Evolutionary conservation across 2,113 vertebrate species (phyloP), one percentile per base, ranked within the genome.

Genomic region (Gambusia affinis): DNA sequence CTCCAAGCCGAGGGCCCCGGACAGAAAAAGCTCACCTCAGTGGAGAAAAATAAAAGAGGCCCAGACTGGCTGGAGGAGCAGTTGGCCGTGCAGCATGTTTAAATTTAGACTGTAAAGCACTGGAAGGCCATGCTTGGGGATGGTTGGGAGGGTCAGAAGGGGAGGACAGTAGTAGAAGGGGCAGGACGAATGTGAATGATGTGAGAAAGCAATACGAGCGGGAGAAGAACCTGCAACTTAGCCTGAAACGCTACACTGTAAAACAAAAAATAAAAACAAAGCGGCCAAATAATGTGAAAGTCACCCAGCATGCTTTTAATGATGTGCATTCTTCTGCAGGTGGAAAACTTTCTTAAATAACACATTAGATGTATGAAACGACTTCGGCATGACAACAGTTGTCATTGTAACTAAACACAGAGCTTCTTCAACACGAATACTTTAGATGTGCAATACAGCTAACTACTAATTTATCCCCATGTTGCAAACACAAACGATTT

Each of bases 91-190:
- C 85, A 84, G 68, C 68, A 78, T 37, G 92, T 92, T 94, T 95
- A 95, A 92, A 93, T 94, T 93, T 95, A 95, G 94, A 93, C 77
- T 54, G 79, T 86, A 76, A 88, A 71, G 75, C 83, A 90, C 64
- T 60, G 88, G 85, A 88, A 91, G 90, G 90, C 93, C 94, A 93
- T 94, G 92, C 94, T 95, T 93, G 91, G 93, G 91, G 85, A 85
- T 91, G 82, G 80, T 75, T 73, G 80, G 70, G 30, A 72, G 74
- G 90, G 82, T 37, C 73, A 70, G 84, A 62, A 73, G 75, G 69
- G 54, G 67, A 75, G 80, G 62, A 78, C 72, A 67, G 66, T 67
- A 10, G 61, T 62, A 63, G 42, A 63, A 74, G 73, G 70, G 76
- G 65, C 35, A 60, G 67, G 76, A n/a, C 33, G 71, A 78, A 22